Percentiles rank a stretch among this genome's conserved stretches.
These are phyloP conservation scores for Drosophila auraria DNA, from an alignment of 1,140 invertebrate species.

Conservation along the genomic window DNA sequence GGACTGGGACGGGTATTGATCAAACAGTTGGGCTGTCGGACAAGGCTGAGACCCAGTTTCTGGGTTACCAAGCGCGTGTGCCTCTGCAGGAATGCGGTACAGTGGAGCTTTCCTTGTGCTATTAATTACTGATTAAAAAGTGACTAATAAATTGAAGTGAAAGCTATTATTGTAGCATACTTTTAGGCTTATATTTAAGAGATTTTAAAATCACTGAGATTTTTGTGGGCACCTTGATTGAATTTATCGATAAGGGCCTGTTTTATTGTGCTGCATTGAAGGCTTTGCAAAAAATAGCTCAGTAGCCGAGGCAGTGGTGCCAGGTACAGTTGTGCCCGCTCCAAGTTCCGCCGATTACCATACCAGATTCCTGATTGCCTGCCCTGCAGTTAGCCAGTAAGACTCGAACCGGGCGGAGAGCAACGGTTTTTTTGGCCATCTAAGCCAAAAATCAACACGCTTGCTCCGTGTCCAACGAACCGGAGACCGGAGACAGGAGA, in stretches of 20 bases:
- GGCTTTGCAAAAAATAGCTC: constrained; percentile 33
- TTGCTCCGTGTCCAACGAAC: constrained; percentile 80
- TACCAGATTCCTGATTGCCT: constrained; percentile 1
- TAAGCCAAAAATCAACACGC: constrained; percentile 79
- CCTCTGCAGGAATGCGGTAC: constrained; percentile 18
- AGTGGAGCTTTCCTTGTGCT: background rate
- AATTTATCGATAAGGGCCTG: background rate
- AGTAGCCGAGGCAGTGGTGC: constrained; percentile 47
- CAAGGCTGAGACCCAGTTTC: constrained; percentile 41
- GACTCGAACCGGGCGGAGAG: constrained; percentile 71
- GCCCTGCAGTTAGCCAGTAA: constrained; percentile 66
- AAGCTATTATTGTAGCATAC: background rate
- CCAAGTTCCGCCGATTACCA: constrained; percentile 23
- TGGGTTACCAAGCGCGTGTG: constrained; percentile 23
- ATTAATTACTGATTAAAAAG: background rate
- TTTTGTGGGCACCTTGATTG: fast-evolving
- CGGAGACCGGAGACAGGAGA: constrained; percentile 9
- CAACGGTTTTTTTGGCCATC: constrained; percentile 82
- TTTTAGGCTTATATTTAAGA: no score
- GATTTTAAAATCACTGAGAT: no score
- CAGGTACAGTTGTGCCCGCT: constrained; percentile 58
- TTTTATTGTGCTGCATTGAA: constrained; percentile 45
- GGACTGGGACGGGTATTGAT: constrained; percentile 59
- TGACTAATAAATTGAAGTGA: fast-evolving
- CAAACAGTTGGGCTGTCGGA: constrained; percentile 58